Base-by-base conservation (phyloP, 2,888 invertebrate species). In the Oscheius sp. region DNA sequence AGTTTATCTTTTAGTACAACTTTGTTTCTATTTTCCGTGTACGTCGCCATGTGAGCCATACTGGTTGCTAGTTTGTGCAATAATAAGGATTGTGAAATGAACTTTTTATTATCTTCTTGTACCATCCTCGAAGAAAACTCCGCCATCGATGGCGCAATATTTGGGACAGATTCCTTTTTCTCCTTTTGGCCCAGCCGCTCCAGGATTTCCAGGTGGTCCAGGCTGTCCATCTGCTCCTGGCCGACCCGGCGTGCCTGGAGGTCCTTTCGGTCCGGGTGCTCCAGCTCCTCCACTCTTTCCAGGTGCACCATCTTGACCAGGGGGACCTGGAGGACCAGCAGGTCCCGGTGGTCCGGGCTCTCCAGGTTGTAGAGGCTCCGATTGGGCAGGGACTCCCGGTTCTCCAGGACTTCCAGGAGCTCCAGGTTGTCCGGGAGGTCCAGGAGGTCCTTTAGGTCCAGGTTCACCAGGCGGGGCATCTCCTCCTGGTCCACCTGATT, bases 281-380 rank as follows among this genome's bases (percentile, higher is more conserved):
- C 65, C 80, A 15, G 76, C 78, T 12, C 71, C 65, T 70, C 79
- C 80, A 58, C 64, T 69, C 10, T 20, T 23, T 55, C 77, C 77
- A n/a, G 73, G 65, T 55, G 64, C 39, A 45, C 76, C 76, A 8
- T 69, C 69, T 3, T 71, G 70, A 48, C 80, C 80, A 34, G 73
- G 65, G 15, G 48, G 23, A 31, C 65, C 65, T 12, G 50, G 50
- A 23, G 78, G 69, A 64, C 72, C 76, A 6, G 45, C 64, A 17
- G 73, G 63, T 39, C 67, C 67, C 8, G 37, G 20, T 4, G 31
- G 57, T 68, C 70, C 70, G 25, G 70, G 70, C 48, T 45, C 61
- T 57, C 70, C 70, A 29, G 65, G 67, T 3, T 45, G 20, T 25
- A 55, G 34, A 10, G 39, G 46, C 57, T 37, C 48, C 10, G 20